These are phyloP conservation scores for Dasypus novemcinctus DNA, from an alignment of 2,113 vertebrate genomes.

Conservation along the genomic window DNA sequence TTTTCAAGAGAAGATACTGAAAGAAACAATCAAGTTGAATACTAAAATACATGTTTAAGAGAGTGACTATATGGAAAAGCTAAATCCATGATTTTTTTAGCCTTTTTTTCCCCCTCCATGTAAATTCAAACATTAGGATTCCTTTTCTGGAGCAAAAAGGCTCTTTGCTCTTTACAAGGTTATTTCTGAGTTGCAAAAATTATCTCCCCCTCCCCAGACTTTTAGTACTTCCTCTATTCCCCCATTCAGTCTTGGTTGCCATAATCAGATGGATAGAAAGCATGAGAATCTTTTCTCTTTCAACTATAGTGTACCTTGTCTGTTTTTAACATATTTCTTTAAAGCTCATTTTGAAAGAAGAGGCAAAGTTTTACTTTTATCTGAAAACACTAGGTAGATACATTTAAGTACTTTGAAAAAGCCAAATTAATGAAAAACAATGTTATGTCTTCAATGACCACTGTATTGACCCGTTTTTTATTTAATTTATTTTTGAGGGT, in stretches of 20 bases:
- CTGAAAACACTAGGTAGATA: not conserved
- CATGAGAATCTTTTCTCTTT: too few relatives aligned
- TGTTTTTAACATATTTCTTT: slow-evolving; percentile 46
- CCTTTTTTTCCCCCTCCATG: too few relatives aligned
- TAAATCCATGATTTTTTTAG: not conserved
- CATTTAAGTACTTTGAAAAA: not conserved
- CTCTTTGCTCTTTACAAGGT: too few relatives aligned
- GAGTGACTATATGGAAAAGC: not conserved
- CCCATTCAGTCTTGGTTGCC: too few relatives aligned
- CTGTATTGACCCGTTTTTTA: not conserved
- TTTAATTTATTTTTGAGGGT: not conserved
- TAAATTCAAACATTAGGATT: too few relatives aligned
- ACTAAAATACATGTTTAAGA: not conserved
- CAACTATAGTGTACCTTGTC: not conserved
- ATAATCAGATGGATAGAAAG: too few relatives aligned
- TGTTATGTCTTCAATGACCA: not conserved
- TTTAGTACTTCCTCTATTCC: too few relatives aligned
- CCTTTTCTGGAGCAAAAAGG: too few relatives aligned
- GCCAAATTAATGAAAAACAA: not conserved
- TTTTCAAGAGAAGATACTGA: not conserved
- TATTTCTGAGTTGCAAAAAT: too few relatives aligned
- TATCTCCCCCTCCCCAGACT: too few relatives aligned
- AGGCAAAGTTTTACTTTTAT: not conserved
- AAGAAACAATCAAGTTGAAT: not conserved
- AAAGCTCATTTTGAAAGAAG: not conserved